These are phyloP conservation scores for Eptatretus burgeri DNA, from an alignment of 2,113 vertebrate genomes.

Conservation along the genomic window DNA sequence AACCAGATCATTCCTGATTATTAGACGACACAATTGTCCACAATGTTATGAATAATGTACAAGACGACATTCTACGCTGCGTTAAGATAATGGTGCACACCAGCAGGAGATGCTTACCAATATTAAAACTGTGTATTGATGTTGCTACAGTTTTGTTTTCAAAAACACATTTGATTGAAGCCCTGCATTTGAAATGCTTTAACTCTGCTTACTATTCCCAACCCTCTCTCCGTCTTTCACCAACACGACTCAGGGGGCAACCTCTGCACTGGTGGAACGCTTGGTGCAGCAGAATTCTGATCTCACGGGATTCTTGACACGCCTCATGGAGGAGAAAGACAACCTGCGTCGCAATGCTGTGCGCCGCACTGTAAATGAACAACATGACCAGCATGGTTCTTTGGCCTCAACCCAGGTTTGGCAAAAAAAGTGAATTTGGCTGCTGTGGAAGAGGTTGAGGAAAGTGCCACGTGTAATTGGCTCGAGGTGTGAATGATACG, in stretches of 20 bases:
- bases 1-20: too few relatives aligned
- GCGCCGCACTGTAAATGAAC: background rate
- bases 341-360: slow-evolving; percentile 22
- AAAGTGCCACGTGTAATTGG: background rate
- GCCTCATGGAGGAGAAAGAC: slow-evolving; percentile 72
- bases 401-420: slow-evolving; percentile 13
- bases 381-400: background rate
- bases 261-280: slow-evolving; percentile 35
- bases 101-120: too few relatives aligned
- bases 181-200: background rate
- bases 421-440: background rate
- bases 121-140: too few relatives aligned
- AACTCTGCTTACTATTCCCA: background rate
- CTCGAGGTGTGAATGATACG: background rate
- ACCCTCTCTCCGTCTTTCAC: slow-evolving; percentile 16
- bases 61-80: too few relatives aligned
- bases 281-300: slow-evolving; percentile 67
- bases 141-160: too few relatives aligned
- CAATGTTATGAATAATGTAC: too few relatives aligned
- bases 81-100: too few relatives aligned
- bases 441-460: background rate
- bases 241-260: slow-evolving; percentile 18
- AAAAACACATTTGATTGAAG: background rate
- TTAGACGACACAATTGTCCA: too few relatives aligned
- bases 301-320: slow-evolving; percentile 55